Evolutionary conservation across 2,888 invertebrate genomes (phyloP).

Genomic region (Eristalis tenax): DNA sequence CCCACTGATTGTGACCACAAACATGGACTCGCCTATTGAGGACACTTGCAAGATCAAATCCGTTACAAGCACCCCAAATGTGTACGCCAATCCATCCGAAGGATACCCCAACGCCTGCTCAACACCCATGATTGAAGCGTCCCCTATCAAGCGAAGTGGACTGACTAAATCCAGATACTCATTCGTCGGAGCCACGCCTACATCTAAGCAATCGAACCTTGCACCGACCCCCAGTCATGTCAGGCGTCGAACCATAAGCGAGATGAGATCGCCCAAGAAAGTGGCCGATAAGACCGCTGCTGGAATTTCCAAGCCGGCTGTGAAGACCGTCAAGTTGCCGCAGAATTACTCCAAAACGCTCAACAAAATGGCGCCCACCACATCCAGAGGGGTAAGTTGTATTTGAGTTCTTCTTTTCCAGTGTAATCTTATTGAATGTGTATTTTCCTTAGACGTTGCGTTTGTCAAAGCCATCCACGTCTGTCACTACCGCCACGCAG

Average conservation of each 20-base stretch:
- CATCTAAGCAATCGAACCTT: slow-evolving; percentile 55
- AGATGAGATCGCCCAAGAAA: slow-evolving; percentile 60
- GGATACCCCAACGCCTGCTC: slow-evolving; percentile 75
- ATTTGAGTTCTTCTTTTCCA: neutral
- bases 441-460: slow-evolving; percentile 36
- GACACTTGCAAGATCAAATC: slow-evolving; percentile 52
- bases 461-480: slow-evolving; percentile 34
- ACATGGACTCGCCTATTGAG: slow-evolving; percentile 64
- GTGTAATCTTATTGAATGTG: neutral
- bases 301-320: slow-evolving; percentile 51
- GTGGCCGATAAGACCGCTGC: slow-evolving; percentile 41
- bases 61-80: slow-evolving; percentile 73
- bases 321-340: slow-evolving; percentile 55
- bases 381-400: slow-evolving; percentile 49
- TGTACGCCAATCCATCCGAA: slow-evolving; percentile 25
- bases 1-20: slow-evolving; percentile 73
- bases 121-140: slow-evolving; percentile 71
- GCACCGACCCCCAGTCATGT: slow-evolving; percentile 45
- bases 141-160: slow-evolving; percentile 69
- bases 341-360: slow-evolving; percentile 57
- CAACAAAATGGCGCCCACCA: slow-evolving; percentile 52
- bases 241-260: slow-evolving; percentile 52
- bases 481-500: neutral
- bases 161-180: slow-evolving; percentile 72
- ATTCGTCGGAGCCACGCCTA: slow-evolving; percentile 73